Evolutionary conservation across 1,140 invertebrate genomes (phyloP), one percentile per base, ranked within the genome.

Genomic region (Microplitis demolitor): DNA sequence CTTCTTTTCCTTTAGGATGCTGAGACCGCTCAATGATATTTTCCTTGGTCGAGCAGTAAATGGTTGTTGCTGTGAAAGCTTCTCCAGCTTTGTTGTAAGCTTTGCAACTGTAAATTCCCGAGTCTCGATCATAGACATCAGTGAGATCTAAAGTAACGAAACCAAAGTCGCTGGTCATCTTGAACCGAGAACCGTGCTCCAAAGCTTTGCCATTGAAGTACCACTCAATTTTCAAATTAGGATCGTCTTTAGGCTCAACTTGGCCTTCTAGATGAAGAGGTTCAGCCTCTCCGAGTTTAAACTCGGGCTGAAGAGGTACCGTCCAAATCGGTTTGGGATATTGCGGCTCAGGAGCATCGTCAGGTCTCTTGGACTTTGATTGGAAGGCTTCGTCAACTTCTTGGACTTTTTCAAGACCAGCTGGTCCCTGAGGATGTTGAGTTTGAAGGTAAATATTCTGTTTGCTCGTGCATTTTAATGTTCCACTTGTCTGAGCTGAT

Each of bases 241-340:
- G 98, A 90, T 99, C 98, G 83, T 97, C 93, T 84, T 98, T 96
- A 0, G 98, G 98, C 85, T 97, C 95, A 4, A 98, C 95, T 81
- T 95, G 93, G 61, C 94, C 96, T 87, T 99, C 96, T 72, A 99
- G 89, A 85, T 97, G 95, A 39, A 98, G 89, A 2, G 95, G 90
- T 85, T 98, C 93, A 51, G 94, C 93, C 89, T 99, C 98, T 69
- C 92, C 90, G n/a, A 99, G 87, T 80, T 91, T 92, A 79, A 95
- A 93, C 86, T 96, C 93, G 14, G 92, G 89, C 82, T 91, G 90
- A 64, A 97, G 88, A 51, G 95, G 95, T 54, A 93, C 92, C 2
- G 92, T 93, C 92, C 96, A 98, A 73, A 95, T 90, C 56, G 97
- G 97, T 83, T 96, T 96, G 50, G 93, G 91, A 85, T 92, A 97